phyloP scores from a whole-genome alignment of 2,797 vertebrate genomes.

The Sebastes paucispinis region DNA sequence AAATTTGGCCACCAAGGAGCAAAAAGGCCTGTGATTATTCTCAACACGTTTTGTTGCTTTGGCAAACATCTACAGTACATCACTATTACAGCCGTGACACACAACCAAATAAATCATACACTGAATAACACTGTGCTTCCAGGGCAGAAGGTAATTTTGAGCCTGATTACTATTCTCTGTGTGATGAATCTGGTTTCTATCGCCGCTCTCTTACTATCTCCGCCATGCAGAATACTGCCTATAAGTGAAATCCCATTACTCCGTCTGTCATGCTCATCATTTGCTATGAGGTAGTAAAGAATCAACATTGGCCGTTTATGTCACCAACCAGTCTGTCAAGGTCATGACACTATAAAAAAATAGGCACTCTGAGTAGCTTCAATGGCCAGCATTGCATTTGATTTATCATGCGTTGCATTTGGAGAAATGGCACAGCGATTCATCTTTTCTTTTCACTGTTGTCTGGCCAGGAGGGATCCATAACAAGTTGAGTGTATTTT shows the following conservation, averaged over 20 bases:
- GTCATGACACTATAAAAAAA: slow-evolving; percentile 45
- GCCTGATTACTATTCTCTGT: slow-evolving; percentile 42
- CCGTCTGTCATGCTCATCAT: slow-evolving; percentile 60
- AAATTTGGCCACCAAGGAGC: not conserved
- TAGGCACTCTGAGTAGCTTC: slow-evolving; percentile 3
- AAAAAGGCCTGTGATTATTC: slow-evolving; percentile 5
- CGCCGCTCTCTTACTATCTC: slow-evolving; percentile 20
- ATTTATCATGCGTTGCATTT: slow-evolving; percentile 38
- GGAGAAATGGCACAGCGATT: slow-evolving; percentile 13
- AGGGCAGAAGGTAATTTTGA: slow-evolving; percentile 54
- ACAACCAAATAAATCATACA: not conserved
- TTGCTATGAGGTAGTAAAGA: slow-evolving; percentile 55
- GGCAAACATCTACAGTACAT: slow-evolving; percentile 11
- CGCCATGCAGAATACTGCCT: slow-evolving; percentile 39
- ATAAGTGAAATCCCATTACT: slow-evolving; percentile 64
- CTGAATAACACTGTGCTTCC: slow-evolving; percentile 17
- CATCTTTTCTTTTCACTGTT: slow-evolving; percentile 20
- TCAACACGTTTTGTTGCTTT: slow-evolving; percentile 8
- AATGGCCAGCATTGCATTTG: slow-evolving; percentile 3
- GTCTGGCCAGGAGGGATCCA: slow-evolving; percentile 26
- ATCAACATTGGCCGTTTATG: slow-evolving; percentile 39
- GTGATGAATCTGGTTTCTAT: slow-evolving; percentile 41
- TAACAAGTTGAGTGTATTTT: slow-evolving; percentile 26
- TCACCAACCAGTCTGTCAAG: slow-evolving; percentile 63
- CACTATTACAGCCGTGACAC: slow-evolving; percentile 14